Evolutionary conservation across 2,113 vertebrate species (phyloP), one percentile per base, ranked within the genome.

Genomic region (Rhinichthys klamathensis): DNA sequence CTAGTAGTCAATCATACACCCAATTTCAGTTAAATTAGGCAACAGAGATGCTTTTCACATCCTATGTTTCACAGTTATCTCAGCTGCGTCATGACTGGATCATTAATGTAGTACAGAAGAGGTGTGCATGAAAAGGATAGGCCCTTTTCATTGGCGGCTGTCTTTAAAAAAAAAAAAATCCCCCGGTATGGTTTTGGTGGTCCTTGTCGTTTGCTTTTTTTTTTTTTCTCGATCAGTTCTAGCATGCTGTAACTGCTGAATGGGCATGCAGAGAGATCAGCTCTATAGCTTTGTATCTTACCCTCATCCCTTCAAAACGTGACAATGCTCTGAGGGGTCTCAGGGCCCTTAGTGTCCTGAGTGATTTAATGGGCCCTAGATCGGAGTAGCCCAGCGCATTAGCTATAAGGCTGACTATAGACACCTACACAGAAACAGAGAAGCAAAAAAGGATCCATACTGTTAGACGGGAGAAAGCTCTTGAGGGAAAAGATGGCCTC

Each of bases 291-390:
- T 96, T 96, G 95, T 93, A 95, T 97, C 98, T 99, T 99, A 99
- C 98, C 98, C 98, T 99, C 98, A 99, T 99, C 95, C 98, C 98
- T 98, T 99, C 98, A 99, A 99, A 99, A 97, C 98, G 97, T 97
- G 98, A 99, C 94, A 99, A 98, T 96, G 98, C 98, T 99, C 98
- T 99, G 98, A 99, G 97, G 96, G 98, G 98, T 96, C 98, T 99
- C 97, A 99, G 97, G 95, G 98, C 98, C 98, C 98, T 99, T 96
- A 99, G 97, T 95, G 98, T 99, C 97, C 97, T 99, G 98, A 99
- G 97, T 96, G 98, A 99, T 94, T 99, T 99, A 98, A 99, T 99
- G 96, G 98, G 97, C 97, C 98, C 98, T 99, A 99, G 97, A 97
- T 99, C 98, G 97, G 98, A 99, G 97, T 98, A 99, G 97, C 98